Evolutionary conservation across 2,888 invertebrate species (phyloP), one percentile per base, ranked within the genome.

Genomic region (Ormyrus labotus): DNA sequence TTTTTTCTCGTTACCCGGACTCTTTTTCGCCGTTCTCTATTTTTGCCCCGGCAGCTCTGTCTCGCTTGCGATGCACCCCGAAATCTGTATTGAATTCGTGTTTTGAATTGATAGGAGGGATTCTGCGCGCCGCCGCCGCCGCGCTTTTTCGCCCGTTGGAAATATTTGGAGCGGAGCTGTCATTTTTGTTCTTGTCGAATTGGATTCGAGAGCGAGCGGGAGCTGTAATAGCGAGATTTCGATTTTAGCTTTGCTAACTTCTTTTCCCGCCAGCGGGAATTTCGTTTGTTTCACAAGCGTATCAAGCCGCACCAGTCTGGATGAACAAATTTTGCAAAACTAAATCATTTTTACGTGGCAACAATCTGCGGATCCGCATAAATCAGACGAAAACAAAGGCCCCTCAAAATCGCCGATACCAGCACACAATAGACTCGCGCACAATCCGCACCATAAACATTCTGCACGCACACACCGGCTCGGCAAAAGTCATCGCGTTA

Each of bases 1-100:
- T 64, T 11, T 55, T 10, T 19, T 57, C 19, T 61, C 51, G 2
- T 34, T 11, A 64, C 11, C 70, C 47, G 34, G 34, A 34, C 57
- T 7, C 50, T 53, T 65, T 57, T 61, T 64, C n/a, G 6, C 9
- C 60, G 13, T 19, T 71, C 45, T 69, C 70, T 63, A 51, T 61
- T 65, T 47, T 64, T 19, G 11, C n/a, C 34, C 34, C 34, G 34
- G 57, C 6, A 5, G 19, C 51, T 34, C 34, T 60, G 19, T 68
- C 34, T 53, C 55, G 10, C 13, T 53, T 55, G 60, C 57, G n/a
- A 60, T 58, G 63, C 58, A 11, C 45, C 58, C 45, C 58, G 64
- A 72, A 80, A 79, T 73, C 79, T 75, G 71, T 51, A 81, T 75
- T 78, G 71, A 72, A 81, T 72, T 75, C 70, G 81, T 78, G 74